Evolutionary conservation across 2,888 invertebrate genomes (phyloP).

Genomic region (Geotrupes spiniger): DNA sequence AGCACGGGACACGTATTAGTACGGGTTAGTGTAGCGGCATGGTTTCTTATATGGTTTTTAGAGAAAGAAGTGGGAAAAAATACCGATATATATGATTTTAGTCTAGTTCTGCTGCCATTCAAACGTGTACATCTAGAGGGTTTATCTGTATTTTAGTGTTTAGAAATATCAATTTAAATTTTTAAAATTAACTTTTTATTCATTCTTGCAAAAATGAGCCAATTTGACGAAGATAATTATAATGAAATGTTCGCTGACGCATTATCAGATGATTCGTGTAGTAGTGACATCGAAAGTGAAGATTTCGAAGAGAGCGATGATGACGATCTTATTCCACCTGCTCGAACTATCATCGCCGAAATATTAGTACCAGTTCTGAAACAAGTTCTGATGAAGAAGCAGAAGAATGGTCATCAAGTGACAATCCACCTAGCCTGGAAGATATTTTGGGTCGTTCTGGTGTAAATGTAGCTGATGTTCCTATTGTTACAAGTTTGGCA

Average conservation of each 20-base stretch:
- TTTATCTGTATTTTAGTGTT: slow-evolving; percentile 1
- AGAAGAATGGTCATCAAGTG: background rate
- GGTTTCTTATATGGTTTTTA: no score
- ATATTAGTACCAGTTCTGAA: background rate
- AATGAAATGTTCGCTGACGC: background rate
- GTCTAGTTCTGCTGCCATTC: no score
- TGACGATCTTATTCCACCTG: background rate
- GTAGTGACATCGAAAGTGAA: slow-evolving; percentile 1
- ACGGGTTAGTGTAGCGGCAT: no score
- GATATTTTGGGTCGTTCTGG: background rate
- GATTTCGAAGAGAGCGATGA: slow-evolving; percentile 1
- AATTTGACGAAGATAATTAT: background rate
- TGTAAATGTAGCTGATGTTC: background rate
- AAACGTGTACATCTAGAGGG: slow-evolving; percentile 1
- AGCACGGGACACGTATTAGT: no score
- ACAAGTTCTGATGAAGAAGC: slow-evolving; percentile 1
- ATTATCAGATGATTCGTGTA: slow-evolving; percentile 1
- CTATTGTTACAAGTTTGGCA: background rate
- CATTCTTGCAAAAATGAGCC: background rate
- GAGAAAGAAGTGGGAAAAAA: no score
- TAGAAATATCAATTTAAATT: background rate
- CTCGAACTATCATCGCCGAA: slow-evolving; percentile 1
- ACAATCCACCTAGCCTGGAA: background rate
- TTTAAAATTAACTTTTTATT: slow-evolving; percentile 1
- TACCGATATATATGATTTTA: no score